Percentiles rank a stretch among this genome's conserved stretches.
Conservation (phyloP, 1,140 invertebrate genomes). For the Polypedilum pembai region DNA sequence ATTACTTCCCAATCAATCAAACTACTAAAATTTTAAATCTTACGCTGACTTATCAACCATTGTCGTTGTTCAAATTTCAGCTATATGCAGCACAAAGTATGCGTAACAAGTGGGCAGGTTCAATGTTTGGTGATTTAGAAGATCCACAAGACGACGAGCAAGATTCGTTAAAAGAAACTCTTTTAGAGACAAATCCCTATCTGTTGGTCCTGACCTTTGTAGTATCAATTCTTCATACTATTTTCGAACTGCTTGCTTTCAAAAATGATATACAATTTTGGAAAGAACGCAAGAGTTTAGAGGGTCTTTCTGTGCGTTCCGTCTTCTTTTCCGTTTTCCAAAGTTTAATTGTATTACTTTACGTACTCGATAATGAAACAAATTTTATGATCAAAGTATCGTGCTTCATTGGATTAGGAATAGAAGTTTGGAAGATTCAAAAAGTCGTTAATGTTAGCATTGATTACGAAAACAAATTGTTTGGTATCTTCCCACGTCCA, state of each 20-base stretch:
- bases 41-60: constrained; percentile 82
- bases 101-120: constrained; percentile 64
- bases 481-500: constrained; percentile 76
- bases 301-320: constrained; percentile 93
- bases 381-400: constrained; percentile 92
- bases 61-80: constrained; percentile 97
- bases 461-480: constrained; percentile 60
- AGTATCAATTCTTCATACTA: constrained; percentile 91
- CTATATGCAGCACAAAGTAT: constrained; percentile 92
- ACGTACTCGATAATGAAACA: constrained; percentile 97
- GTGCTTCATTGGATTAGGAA: constrained; percentile 87
- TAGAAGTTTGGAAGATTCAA: constrained; percentile 99
- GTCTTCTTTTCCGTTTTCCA: constrained; percentile 99
- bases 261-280: constrained; percentile 99
- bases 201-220: constrained; percentile 84
- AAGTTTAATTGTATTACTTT: constrained; percentile 87
- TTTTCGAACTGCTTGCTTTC: constrained; percentile 98
- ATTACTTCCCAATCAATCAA: constrained; percentile 91
- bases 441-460: constrained; percentile 87
- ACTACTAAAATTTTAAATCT: constrained; percentile 64
- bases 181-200: constrained; percentile 96
- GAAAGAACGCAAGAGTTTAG: constrained; percentile 94
- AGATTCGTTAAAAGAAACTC: constrained; percentile 93
- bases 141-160: constrained; percentile 85
- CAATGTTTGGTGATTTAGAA: constrained; percentile 39